A percentile compares a stretch with the other conserved stretches of the same genome.
These are phyloP conservation scores for Drosophila longiperda DNA, from an alignment of 2,888 invertebrate genomes.

Conservation along the genomic window DNA sequence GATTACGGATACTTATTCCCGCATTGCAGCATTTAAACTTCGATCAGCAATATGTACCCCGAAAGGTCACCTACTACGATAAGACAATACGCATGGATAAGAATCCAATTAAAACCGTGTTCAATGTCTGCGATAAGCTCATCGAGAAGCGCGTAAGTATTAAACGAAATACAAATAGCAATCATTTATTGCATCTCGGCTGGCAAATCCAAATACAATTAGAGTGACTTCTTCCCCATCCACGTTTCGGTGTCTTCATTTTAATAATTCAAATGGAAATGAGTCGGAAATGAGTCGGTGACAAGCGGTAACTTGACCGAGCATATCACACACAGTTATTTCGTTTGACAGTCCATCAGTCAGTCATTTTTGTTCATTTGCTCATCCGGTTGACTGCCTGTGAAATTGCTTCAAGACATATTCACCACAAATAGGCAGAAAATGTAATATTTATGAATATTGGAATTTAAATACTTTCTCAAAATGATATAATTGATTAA, in stretches of 20 bases:
- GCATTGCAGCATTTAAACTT: slow-evolving; percentile 92
- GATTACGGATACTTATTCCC: not conserved
- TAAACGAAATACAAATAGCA: slow-evolving; percentile 5
- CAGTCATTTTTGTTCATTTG: slow-evolving; percentile 7
- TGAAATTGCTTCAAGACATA: slow-evolving; percentile 4
- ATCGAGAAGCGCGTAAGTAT: slow-evolving; percentile 91
- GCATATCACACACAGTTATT: slow-evolving; percentile 50
- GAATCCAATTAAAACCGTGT: slow-evolving; percentile 97
- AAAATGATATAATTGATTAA: not conserved
- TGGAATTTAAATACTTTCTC: slow-evolving; percentile 5
- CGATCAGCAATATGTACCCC: slow-evolving; percentile 92
- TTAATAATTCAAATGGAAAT: slow-evolving; percentile 75
- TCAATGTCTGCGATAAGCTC: slow-evolving; percentile 96
- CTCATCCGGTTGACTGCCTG: slow-evolving; percentile 11
- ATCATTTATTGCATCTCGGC: not conserved
- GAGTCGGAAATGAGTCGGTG: slow-evolving; percentile 70
- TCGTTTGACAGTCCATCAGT: not conserved
- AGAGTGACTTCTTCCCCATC: slow-evolving; percentile 19
- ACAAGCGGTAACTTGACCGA: slow-evolving; percentile 70
- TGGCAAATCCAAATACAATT: slow-evolving; percentile 57
- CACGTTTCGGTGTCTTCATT: slow-evolving; percentile 40
- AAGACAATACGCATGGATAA: slow-evolving; percentile 96
- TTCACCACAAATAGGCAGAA: slow-evolving; percentile 14
- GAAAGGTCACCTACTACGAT: slow-evolving; percentile 94
- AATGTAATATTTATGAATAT: slow-evolving; percentile 1